These are phyloP conservation scores for Xestoiulus laeticollis DNA, from an alignment of 2,888 invertebrate species.

Conservation along the genomic window DNA sequence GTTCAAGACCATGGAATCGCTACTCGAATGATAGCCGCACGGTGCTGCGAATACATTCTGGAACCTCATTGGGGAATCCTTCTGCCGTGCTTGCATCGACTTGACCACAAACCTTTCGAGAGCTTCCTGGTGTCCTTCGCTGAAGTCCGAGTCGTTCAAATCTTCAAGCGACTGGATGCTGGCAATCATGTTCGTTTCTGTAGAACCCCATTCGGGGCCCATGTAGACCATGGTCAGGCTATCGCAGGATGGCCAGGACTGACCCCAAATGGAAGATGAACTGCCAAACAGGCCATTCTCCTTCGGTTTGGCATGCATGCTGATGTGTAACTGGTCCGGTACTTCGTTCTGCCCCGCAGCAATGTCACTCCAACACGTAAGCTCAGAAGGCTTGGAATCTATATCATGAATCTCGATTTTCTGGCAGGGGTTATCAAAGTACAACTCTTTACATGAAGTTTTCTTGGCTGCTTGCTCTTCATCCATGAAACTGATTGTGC, in stretches of 20 bases:
- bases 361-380: not conserved
- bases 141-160: conserved; percentile 9
- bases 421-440: not conserved
- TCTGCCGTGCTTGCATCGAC: not conserved
- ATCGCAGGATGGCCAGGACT: conserved; percentile 53
- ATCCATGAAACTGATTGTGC: not conserved
- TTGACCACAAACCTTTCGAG: not conserved
- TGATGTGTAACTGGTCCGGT: not conserved
- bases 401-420: not conserved
- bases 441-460: not conserved
- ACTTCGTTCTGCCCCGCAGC: not conserved
- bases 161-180: conserved; percentile 49
- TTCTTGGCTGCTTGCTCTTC: not conserved
- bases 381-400: not conserved
- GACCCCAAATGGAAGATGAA: not conserved
- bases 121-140: not conserved
- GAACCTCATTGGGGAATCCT: not conserved
- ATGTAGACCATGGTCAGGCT: conserved; percentile 53
- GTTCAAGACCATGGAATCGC: not conserved
- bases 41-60: not conserved
- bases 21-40: not conserved
- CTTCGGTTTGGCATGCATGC: not conserved
- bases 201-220: conserved; percentile 51
- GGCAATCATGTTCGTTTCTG: conserved; percentile 42
- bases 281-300: conserved; percentile 2